Evolutionary conservation across 1,140 invertebrate species (phyloP).

Genomic region (Drosophila malerkotliana): DNA sequence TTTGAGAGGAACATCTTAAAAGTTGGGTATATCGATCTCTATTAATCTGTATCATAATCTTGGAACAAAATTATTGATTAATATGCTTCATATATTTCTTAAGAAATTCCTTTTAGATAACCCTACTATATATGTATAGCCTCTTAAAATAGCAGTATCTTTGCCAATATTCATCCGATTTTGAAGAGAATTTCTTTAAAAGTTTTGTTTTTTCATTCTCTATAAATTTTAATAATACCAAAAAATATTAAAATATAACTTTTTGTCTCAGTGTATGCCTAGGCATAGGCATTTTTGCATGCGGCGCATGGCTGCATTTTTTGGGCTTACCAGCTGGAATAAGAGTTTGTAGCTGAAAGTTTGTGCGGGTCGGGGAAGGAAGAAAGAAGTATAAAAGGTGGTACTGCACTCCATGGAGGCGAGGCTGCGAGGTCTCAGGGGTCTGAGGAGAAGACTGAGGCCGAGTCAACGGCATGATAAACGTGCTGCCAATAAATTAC

Average conservation of each 20-base stretch:
- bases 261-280: slow-evolving; percentile 17
- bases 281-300: slow-evolving; percentile 80
- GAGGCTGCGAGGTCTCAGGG: slow-evolving; percentile 21
- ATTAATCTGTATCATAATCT: too few species aligned
- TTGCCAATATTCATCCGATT: too few species aligned
- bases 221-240: too few species aligned
- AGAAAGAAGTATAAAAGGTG: background rate
- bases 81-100: too few species aligned
- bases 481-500: slow-evolving; percentile 83
- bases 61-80: too few species aligned
- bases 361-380: background rate
- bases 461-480: slow-evolving; percentile 76
- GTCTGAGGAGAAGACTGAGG: slow-evolving; percentile 20
- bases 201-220: too few species aligned
- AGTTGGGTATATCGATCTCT: too few species aligned
- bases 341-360: slow-evolving; percentile 1
- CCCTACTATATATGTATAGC: too few species aligned
- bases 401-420: slow-evolving; percentile 15
- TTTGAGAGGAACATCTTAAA: too few species aligned
- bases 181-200: too few species aligned
- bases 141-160: too few species aligned
- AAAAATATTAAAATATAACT: background rate
- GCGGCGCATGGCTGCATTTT: slow-evolving; percentile 79
- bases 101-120: too few species aligned
- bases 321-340: slow-evolving; percentile 63